A percentile compares a stretch with the other conserved stretches of the same genome.
Evolutionary conservation across 2,797 vertebrate species (phyloP).

Genomic region (Mormyrops attenuatus): DNA sequence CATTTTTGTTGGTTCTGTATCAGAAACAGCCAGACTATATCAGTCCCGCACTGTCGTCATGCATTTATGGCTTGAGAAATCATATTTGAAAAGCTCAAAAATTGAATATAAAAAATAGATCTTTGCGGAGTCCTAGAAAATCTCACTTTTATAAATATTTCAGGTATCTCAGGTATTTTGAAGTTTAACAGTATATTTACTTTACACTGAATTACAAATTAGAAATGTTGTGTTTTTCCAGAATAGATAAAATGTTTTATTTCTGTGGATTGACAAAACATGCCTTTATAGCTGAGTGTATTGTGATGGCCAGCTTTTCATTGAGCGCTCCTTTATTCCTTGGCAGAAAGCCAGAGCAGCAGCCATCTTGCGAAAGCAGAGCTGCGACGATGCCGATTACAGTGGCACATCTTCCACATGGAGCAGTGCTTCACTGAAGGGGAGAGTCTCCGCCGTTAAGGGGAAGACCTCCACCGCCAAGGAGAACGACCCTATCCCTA

Average conservation of each 20-base stretch:
- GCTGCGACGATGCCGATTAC: constrained; percentile 59
- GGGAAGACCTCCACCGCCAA: constrained; percentile 5
- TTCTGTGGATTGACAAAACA: neutral
- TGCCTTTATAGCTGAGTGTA: neutral
- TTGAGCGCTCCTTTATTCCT: constrained; percentile 12
- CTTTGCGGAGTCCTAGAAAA: neutral
- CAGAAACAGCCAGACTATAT: neutral
- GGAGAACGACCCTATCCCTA: constrained; percentile 28
- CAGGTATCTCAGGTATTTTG: neutral
- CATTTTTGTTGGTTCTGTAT: neutral
- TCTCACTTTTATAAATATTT: neutral
- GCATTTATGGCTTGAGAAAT: neutral
- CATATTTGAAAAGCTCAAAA: neutral
- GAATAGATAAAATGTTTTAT: neutral
- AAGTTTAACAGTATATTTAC: neutral
- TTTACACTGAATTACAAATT: neutral
- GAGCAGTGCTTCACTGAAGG: constrained; percentile 16
- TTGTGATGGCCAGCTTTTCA: neutral
- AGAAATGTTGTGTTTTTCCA: neutral
- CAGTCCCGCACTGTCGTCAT: neutral
- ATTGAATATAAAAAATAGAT: neutral
- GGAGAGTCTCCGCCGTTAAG: neutral
- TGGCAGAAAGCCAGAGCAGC: constrained; percentile 66
- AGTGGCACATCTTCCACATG: constrained; percentile 37
- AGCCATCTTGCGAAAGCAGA: constrained; percentile 64